Evolutionary conservation across 1,140 invertebrate genomes (phyloP).

Genomic region (Scaptomyza montana): DNA sequence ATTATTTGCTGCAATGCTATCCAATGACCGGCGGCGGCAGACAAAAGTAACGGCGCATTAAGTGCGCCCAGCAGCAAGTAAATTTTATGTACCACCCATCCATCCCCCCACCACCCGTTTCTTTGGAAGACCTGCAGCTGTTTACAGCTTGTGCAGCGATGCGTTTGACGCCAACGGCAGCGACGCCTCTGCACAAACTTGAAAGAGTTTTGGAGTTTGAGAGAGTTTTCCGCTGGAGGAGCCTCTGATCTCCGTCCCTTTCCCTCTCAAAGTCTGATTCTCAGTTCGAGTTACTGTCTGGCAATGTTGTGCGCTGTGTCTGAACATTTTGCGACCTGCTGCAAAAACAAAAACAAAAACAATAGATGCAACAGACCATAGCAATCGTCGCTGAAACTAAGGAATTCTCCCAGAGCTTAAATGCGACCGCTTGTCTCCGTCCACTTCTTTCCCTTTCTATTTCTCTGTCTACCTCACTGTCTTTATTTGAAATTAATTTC

Average conservation of each 20-base stretch:
- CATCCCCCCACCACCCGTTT: background rate
- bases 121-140: background rate
- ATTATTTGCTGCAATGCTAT: constrained; percentile 15
- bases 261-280: constrained; percentile 14
- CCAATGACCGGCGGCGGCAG: constrained; percentile 23
- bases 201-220: background rate
- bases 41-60: constrained; percentile 51
- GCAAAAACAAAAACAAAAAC: constrained; percentile 20
- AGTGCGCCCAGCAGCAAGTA: constrained; percentile 39
- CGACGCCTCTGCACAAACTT: constrained; percentile 7
- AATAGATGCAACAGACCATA: constrained; percentile 50
- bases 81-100: background rate
- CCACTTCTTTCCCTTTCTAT: background rate
- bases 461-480: background rate
- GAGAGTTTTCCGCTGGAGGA: background rate
- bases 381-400: constrained; percentile 52
- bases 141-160: constrained; percentile 48
- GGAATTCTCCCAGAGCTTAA: constrained; percentile 48
- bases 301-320: constrained; percentile 51
- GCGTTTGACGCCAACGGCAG: constrained; percentile 41
- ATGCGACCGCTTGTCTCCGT: constrained; percentile 36
- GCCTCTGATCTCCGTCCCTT: too few species aligned
- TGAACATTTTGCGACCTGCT: constrained; percentile 53
- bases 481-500: constrained; percentile 60
- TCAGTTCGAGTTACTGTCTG: constrained; percentile 51